Percentiles rank a stretch among this genome's conserved stretches.
Evolutionary conservation across 2,888 invertebrate species (phyloP).

Genomic region (Macropis europaea): DNA sequence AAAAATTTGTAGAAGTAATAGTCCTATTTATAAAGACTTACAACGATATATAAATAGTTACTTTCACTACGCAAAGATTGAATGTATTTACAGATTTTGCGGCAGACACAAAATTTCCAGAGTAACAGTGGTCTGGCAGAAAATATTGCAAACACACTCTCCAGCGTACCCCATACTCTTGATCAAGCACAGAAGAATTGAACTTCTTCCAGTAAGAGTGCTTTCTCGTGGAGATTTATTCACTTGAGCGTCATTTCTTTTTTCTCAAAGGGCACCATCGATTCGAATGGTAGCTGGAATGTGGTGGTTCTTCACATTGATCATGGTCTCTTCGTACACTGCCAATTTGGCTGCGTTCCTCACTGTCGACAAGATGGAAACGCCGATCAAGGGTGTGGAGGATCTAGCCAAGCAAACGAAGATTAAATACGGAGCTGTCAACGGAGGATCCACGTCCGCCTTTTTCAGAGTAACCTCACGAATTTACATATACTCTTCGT

Average conservation of each 20-base stretch:
- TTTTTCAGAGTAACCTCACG: conserved; percentile 90
- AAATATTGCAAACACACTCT: too few relatives aligned
- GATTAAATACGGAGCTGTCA: conserved; percentile 97
- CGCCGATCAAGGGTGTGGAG: conserved; percentile 96
- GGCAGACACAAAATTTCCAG: too few relatives aligned
- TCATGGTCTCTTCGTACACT: conserved; percentile 98
- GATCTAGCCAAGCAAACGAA: conserved; percentile 97
- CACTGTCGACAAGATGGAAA: conserved; percentile 95
- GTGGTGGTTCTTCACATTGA: conserved; percentile 97
- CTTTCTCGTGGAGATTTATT: too few relatives aligned
- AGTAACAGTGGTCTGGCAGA: too few relatives aligned
- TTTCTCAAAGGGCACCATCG: conserved; percentile 83
- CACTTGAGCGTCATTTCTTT: neutral
- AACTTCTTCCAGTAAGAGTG: too few relatives aligned
- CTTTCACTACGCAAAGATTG: too few relatives aligned
- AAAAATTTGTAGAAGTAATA: too few relatives aligned
- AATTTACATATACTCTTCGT: neutral
- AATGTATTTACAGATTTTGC: too few relatives aligned
- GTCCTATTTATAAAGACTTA: too few relatives aligned
- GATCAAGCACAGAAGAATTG: too few relatives aligned
- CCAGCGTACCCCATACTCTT: too few relatives aligned
- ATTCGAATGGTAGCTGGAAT: conserved; percentile 94
- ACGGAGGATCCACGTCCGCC: conserved; percentile 94
- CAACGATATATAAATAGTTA: too few relatives aligned
- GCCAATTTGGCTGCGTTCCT: conserved; percentile 97